Base-by-base conservation (phyloP, 2,113 vertebrate species). In the Misgurnus mizolepis region DNA sequence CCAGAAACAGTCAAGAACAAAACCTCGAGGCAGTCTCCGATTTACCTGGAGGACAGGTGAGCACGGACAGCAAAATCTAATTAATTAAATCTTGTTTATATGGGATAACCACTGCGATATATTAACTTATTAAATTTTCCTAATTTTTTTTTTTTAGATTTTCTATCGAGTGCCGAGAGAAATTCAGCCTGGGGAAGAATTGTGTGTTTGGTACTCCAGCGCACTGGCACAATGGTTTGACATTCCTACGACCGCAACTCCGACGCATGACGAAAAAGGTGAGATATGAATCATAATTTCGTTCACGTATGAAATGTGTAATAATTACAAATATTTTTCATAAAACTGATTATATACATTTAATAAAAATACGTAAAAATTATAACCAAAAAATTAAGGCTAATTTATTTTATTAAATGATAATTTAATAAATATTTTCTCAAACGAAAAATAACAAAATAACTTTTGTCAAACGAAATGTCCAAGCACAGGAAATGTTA, bases 261-360 rank as follows among this genome's bases (percentile, higher is more conserved):
- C 98, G 0, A 99, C 97, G 0, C 98, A 99, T 85, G 96, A 99
- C 68, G 98, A 99, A 82, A 99, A 96, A 98, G 97, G 98, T 99
- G 95, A 86, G 78, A 27, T 18, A 1, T 6, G 5, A 1, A 39
- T n/a, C 7, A 47, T 39, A n/a, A 40, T 77, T 41, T 66, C 18
- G 56, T 62, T 74, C 14, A 17, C 8, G 27, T 17, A 45, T 7
- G 6, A 17, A 58, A 58, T n/a, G 55, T 18, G 7, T 56, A 17
- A 56, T 56, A 56, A n/a, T 56, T 6, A n/a, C 17, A 7, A 15
- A 17, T 56, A 56, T 6, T 17, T 5, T 6, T 15, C 15, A 6
- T 15, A 17, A n/a, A 15, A n/a, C 5, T 6, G 5, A 17, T 56
- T 4, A n/a, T 17, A n/a, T 15, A 56, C 2, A 56, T n/a, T 15